Evolutionary conservation across 2,888 invertebrate species (phyloP).

Genomic region (Cephus pulcher): DNA sequence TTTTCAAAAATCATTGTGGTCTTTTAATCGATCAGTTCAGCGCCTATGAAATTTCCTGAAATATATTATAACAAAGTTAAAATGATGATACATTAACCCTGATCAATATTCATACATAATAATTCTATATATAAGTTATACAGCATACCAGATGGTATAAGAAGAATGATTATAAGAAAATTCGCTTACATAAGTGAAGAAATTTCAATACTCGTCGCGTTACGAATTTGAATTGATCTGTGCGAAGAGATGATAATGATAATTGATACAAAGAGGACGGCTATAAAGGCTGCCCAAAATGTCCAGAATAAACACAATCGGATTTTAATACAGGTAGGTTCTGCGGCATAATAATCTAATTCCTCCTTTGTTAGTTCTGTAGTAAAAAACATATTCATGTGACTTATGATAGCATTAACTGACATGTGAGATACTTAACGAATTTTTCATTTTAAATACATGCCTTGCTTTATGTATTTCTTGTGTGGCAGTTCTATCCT

Average conservation of each 20-base stretch:
- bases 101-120: background rate
- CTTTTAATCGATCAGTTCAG: background rate
- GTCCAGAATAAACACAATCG: slow-evolving; percentile 53
- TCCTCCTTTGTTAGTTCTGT: slow-evolving; percentile 39
- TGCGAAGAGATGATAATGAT: background rate
- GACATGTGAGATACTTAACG: background rate
- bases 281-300: slow-evolving; percentile 46
- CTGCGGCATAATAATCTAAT: slow-evolving; percentile 39
- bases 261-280: slow-evolving; percentile 28
- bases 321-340: slow-evolving; percentile 48
- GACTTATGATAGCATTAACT: background rate
- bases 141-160: background rate
- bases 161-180: background rate
- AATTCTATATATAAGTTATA: background rate
- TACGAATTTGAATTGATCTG: background rate
- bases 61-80: background rate
- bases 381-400: slow-evolving; percentile 8
- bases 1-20: background rate
- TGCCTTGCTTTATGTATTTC: slow-evolving; percentile 11
- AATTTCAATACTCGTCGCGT: background rate
- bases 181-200: background rate
- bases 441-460: background rate
- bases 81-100: background rate
- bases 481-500: slow-evolving; percentile 22
- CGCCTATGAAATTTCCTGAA: background rate